A percentile compares a stretch with the other conserved stretches of the same genome.
Evolutionary conservation across 2,888 invertebrate genomes (phyloP).

Genomic region (Nebria salina): DNA sequence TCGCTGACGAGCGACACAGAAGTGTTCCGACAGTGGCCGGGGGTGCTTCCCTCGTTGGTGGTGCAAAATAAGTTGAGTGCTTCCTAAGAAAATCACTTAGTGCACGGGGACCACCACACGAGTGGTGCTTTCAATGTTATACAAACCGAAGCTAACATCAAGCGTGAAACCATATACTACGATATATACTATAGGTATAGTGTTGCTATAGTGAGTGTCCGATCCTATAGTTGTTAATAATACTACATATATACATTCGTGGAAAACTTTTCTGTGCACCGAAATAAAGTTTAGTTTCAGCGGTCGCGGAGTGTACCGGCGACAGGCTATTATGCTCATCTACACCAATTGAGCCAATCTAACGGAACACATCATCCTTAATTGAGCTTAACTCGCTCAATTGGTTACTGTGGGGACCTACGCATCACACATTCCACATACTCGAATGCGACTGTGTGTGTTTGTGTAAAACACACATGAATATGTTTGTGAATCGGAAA

Average conservation of each 20-base stretch:
- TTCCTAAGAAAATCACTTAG: neutral
- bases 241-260: neutral
- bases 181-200: neutral
- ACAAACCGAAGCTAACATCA: neutral
- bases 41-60: constrained; percentile 32
- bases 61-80: neutral
- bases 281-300: constrained; percentile 13
- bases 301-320: constrained; percentile 28
- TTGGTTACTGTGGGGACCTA: constrained; percentile 55
- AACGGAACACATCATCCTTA: constrained; percentile 61
- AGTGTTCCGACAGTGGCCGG: constrained; percentile 28
- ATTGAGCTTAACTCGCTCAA: constrained; percentile 64
- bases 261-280: constrained; percentile 6
- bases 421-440: constrained; percentile 46
- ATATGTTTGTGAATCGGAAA: constrained; percentile 39
- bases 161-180: no score
- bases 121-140: constrained; percentile 6
- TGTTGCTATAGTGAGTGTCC: neutral
- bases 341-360: constrained; percentile 57
- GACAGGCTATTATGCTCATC: constrained; percentile 48
- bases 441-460: constrained; percentile 46
- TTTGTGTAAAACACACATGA: constrained; percentile 27
- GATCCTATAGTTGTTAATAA: neutral
- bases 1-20: constrained; percentile 32
- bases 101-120: neutral